Evolutionary conservation across 2,888 invertebrate genomes (phyloP).

Genomic region (Eupeodes luniger): DNA sequence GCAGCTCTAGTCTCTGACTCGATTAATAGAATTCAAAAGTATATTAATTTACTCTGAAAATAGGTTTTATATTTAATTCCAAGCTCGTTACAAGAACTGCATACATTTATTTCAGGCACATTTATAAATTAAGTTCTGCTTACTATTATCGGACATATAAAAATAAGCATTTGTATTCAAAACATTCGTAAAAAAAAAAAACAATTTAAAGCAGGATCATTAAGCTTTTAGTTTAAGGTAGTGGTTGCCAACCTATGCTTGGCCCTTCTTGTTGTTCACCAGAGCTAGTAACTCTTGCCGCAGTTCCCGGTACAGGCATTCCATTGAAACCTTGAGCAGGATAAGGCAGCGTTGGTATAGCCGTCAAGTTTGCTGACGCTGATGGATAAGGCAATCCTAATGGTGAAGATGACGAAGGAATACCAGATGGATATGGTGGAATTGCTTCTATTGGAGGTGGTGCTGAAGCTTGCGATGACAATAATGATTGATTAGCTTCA

Average conservation of each 20-base stretch:
- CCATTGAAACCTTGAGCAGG: conserved; percentile 5
- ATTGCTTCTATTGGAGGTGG: background rate
- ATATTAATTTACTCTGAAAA: no score
- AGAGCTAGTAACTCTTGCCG: background rate
- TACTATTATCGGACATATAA: background rate
- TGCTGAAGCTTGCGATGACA: background rate
- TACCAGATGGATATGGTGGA: background rate
- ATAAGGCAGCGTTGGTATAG: conserved; percentile 25
- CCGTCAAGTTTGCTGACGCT: background rate
- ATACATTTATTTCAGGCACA: no score
- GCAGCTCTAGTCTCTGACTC: no score
- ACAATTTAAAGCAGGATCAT: background rate
- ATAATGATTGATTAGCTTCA: conserved; percentile 2
- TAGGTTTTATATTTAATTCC: no score
- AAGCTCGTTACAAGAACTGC: no score
- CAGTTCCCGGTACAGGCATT: conserved; percentile 14
- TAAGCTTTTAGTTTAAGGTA: background rate
- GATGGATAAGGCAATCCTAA: conserved; percentile 14
- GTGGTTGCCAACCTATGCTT: conserved; percentile 25
- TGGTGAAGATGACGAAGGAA: background rate
- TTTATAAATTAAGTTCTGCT: no score
- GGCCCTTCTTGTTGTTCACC: background rate
- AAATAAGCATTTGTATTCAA: background rate
- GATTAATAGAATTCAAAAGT: no score
- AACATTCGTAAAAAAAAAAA: background rate